These are phyloP conservation scores for Chaitophorus viminalis DNA, from an alignment of 2,888 invertebrate species.

Conservation along the genomic window DNA sequence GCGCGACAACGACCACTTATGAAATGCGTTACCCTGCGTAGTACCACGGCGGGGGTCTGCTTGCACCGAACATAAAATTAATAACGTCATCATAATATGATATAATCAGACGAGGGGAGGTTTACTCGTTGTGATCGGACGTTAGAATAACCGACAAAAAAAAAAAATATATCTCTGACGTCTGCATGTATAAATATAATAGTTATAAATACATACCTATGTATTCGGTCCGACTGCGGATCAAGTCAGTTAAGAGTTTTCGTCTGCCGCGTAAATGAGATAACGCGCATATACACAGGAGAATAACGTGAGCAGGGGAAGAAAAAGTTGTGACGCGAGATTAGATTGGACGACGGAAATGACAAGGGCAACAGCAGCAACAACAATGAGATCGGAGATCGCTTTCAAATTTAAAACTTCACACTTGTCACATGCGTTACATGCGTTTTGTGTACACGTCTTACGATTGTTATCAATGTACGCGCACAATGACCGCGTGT, in stretches of 20 bases:
- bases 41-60: too few species aligned
- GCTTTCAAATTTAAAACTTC: conserved; percentile 56
- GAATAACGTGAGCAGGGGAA: neutral
- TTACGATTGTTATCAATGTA: neutral
- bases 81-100: too few species aligned
- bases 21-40: too few species aligned
- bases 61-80: too few species aligned
- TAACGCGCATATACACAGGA: too few species aligned
- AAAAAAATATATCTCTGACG: too few species aligned
- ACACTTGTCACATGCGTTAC: conserved; percentile 51
- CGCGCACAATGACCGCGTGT: neutral
- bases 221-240: neutral
- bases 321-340: conserved; percentile 30
- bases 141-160: too few species aligned
- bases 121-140: too few species aligned
- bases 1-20: too few species aligned
- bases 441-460: neutral
- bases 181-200: too few species aligned
- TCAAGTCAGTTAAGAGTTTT: neutral
- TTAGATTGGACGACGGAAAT: conserved; percentile 17
- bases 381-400: conserved; percentile 45
- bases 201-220: too few species aligned
- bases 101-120: too few species aligned
- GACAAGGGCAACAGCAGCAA: neutral
- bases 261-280: neutral